Evolutionary conservation across 1,140 invertebrate genomes (phyloP), one percentile per base, ranked within the genome.

Genomic region (Scaptodrosophila lebanonensis): DNA sequence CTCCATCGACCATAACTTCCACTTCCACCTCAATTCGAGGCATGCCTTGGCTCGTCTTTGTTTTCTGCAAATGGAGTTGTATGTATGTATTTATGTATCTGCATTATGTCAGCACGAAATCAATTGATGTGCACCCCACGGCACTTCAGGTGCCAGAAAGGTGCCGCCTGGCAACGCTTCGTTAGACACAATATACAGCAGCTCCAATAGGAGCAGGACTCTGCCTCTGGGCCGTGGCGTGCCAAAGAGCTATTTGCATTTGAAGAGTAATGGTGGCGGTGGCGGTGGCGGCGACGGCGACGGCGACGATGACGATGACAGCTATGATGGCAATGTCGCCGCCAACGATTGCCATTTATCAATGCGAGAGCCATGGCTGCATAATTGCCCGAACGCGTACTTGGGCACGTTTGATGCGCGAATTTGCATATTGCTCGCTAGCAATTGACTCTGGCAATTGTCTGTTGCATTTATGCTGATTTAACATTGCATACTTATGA

Each of bases 241-340:
- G 73, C 70, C 65, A 65, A 79, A 62, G 68, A 59, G 75, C 56
- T 64, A 79, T 79, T 79, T 82, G 73, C 73, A 79, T 82, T 61
- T 82, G 68, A 82, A 82, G 75, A 69, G 75, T 39, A 49, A 43
- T 43, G 61, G 36, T 25, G 50, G 61, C 35, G 54, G 11, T 25
- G 27, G 63, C 35, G 60, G 49, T 33, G 43, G 47, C 40, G 18
- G 51, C 29, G 39, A 39, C 8, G 22, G 3, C 17, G 45, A 63
- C 25, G 35, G 51, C n/a, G 32, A 43, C 27, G 49, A 50, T 56
- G 27, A 56, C 12, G 25, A 20, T 43, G 33, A 47, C 25, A 43
- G 27, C 44, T 42, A 15, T 32, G 50, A 48, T 54, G 63, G 43
- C 13, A 54, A 59, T 65, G 73, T 49, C 32, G 59, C 51, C 44